A percentile compares a stretch with the other conserved stretches of the same genome.
Conservation (phyloP, 2,888 invertebrate species). For the Perdita meconis region DNA sequence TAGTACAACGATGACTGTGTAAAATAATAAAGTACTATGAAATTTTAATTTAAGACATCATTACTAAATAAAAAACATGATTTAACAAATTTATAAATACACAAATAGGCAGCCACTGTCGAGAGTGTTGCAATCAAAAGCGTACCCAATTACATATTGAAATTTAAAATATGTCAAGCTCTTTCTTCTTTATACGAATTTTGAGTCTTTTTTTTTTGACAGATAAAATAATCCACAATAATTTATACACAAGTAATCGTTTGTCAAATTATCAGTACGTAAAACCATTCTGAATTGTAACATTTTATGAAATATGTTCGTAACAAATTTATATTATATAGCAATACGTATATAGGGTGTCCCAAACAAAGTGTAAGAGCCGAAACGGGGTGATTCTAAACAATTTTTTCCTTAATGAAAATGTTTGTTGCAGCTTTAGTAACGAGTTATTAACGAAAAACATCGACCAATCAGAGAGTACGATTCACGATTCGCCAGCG, state of each 20-base stretch:
- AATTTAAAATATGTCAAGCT: conserved; percentile 68
- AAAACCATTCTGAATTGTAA: conserved; percentile 39
- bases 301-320: conserved; percentile 29
- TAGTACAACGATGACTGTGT: conserved; percentile 59
- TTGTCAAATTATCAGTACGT: conserved; percentile 24
- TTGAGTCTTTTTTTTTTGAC: conserved; percentile 3
- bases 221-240: conserved; percentile 27
- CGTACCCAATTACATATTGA: conserved; percentile 45
- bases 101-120: conserved; percentile 74
- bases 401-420: no score
- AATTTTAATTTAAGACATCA: conserved; percentile 70
- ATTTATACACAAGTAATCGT: neutral
- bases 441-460: no score
- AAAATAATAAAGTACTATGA: conserved; percentile 73
- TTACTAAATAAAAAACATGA: conserved; percentile 72
- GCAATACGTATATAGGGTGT: conserved; percentile 36
- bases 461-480: no score
- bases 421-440: no score
- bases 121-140: conserved; percentile 75
- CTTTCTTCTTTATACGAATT: conserved; percentile 27
- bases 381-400: no score
- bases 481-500: no score
- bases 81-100: conserved; percentile 75
- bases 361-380: no score
- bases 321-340: conserved; percentile 52